Conservation (phyloP, 2,888 invertebrate genomes). For the Spialia ferax region DNA sequence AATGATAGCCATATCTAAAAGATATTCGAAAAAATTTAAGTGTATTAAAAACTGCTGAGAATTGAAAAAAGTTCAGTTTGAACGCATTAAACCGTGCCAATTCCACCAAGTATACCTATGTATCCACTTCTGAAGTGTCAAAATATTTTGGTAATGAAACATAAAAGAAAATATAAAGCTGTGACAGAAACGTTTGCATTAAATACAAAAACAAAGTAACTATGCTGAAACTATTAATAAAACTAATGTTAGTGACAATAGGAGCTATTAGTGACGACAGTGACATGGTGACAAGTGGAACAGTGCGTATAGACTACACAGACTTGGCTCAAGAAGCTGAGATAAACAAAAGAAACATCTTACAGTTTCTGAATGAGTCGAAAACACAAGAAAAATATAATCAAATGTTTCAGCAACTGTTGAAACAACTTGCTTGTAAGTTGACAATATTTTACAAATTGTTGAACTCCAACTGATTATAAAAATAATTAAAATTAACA, state of each 20-base stretch:
- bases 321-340: slow-evolving; percentile 69
- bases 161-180: background rate
- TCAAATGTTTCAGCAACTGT: slow-evolving; percentile 61
- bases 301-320: slow-evolving; percentile 67
- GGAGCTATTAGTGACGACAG: background rate
- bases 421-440: slow-evolving; percentile 64
- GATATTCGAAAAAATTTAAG: too few relatives aligned
- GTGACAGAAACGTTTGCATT: background rate
- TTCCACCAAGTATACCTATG: too few relatives aligned
- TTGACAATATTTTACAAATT: background rate
- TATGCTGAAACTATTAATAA: background rate
- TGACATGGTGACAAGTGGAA: slow-evolving; percentile 6
- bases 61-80: too few relatives aligned
- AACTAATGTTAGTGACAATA: background rate
- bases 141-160: background rate
- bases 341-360: slow-evolving; percentile 64
- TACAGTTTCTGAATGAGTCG: slow-evolving; percentile 66
- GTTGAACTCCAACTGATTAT: background rate
- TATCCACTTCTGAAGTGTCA: background rate
- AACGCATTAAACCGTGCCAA: too few relatives aligned
- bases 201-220: background rate
- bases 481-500: background rate
- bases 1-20: too few relatives aligned
- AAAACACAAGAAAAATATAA: slow-evolving; percentile 65
- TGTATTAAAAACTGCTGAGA: too few relatives aligned